Evolutionary conservation across 2,888 invertebrate species (phyloP), one percentile per base, ranked within the genome.

Genomic region (Proisotoma minuta): DNA sequence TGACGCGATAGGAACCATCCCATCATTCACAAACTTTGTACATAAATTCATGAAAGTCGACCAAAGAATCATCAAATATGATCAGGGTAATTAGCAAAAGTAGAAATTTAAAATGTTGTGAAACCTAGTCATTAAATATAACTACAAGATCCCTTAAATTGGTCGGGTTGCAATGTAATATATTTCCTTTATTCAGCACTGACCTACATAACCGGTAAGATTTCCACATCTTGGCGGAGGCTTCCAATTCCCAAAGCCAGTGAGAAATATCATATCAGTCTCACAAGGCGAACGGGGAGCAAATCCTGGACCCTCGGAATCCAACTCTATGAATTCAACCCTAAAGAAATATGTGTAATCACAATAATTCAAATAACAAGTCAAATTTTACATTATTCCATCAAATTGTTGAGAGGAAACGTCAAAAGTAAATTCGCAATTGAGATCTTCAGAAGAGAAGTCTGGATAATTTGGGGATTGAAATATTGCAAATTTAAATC

Each of bases 221-320:
- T 63, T 60, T 20, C 53, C 72, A 61, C 72, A 72, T 10, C 62
- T 43, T 8, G 68, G 47, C 2, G 70, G 68, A 5, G 72, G 72
- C 1, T 57, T 50, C 72, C 72, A 72, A n/a, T 57, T 29, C 2
- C 57, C 58, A 49, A 72, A 72, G 10, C 72, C 72, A 34, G 57
- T 50, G 3, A 72, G 50, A 26, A 66, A 65, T n/a, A 72, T 52
- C 54, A 62, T 53, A 60, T 70, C 71, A 5, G 63, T 43, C 23
- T 72, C 71, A 59, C 71, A 72, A 12, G 34, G 10, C 3, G 59
- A 52, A 18, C 57, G 20, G 4, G 43, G 29, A 1, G 40, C 43
- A 39, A 60, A 62, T n/a, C 65, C 65, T 15, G 10, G 10, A 2
- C 65, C 66, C 29, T 69, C 69, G 57, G 60, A 63, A 1, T 59